phyloP scores from a whole-genome alignment of 2,888 invertebrate species.

The Crocallis elinguaria region DNA sequence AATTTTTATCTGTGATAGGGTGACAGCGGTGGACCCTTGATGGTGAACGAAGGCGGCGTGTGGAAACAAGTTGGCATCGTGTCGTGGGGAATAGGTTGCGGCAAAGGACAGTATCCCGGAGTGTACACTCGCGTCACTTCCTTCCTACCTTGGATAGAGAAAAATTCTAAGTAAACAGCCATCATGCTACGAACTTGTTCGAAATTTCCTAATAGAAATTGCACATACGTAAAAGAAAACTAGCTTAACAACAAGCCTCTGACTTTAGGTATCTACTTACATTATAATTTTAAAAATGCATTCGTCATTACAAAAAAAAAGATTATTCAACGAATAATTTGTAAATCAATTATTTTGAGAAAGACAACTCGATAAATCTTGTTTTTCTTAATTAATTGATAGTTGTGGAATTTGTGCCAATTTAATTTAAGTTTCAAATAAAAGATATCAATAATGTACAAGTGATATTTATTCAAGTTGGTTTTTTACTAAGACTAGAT shows the following conservation, averaged over 20 bases:
- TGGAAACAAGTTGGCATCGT: constrained; percentile 95
- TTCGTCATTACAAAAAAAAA: constrained; percentile 27
- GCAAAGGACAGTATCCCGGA: constrained; percentile 95
- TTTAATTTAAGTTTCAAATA: constrained; percentile 51
- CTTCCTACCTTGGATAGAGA: constrained; percentile 94
- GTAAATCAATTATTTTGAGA: constrained; percentile 76
- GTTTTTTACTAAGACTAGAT: constrained; percentile 15
- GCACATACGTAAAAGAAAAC: background rate
- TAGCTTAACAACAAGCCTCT: background rate
- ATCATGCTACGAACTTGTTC: no score
- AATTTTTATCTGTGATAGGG: constrained; percentile 82
- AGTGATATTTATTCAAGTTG: constrained; percentile 26
- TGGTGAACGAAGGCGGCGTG: constrained; percentile 89
- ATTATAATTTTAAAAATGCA: background rate
- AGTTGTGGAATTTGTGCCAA: constrained; percentile 59
- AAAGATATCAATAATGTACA: constrained; percentile 35
- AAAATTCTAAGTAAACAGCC: constrained; percentile 87
- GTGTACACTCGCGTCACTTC: constrained; percentile 94
- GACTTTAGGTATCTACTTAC: no score
- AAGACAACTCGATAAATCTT: constrained; percentile 69
- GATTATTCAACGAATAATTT: constrained; percentile 45
- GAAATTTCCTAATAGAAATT: no score
- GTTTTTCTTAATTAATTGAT: constrained; percentile 80
- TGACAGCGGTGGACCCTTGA: constrained; percentile 94
- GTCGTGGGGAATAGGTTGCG: constrained; percentile 96